Evolutionary conservation across 1,140 invertebrate genomes (phyloP).

Genomic region (Danaus melanippus): DNA sequence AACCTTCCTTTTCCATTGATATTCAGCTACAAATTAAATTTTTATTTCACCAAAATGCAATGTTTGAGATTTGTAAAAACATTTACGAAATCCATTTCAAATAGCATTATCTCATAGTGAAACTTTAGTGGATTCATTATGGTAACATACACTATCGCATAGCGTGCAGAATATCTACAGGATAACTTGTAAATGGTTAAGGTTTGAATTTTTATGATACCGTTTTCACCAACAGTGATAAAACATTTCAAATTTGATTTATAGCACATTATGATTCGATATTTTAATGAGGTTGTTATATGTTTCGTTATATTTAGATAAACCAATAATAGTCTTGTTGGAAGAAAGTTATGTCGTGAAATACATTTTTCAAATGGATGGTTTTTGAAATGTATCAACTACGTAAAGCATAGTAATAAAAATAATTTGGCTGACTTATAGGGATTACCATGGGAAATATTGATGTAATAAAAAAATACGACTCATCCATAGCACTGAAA

Average conservation of each 20-base stretch:
- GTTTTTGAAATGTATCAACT: no score
- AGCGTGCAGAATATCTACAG: conserved; percentile 27
- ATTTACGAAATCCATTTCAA: conserved; percentile 12
- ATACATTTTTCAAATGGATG: no score
- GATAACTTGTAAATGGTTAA: conserved; percentile 26
- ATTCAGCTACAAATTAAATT: conserved; percentile 4
- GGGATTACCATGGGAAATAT: no score
- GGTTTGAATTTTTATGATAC: conserved; percentile 38
- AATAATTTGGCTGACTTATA: no score
- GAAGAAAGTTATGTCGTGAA: no score
- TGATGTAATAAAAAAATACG: no score
- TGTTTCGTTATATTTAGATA: no score
- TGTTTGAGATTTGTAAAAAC: conserved; percentile 14
- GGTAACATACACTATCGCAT: conserved; percentile 18
- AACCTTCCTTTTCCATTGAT: conserved; percentile 9
- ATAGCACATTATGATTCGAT: no score
- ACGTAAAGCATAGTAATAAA: no score
- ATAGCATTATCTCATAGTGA: conserved; percentile 21
- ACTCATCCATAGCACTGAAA: no score
- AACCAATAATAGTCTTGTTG: no score
- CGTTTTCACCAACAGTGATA: conserved; percentile 28
- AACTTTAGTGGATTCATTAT: conserved; percentile 12
- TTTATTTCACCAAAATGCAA: conserved; percentile 12
- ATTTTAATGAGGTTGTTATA: no score
- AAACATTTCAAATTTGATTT: conserved; percentile 16